Percentiles rank a stretch among this genome's conserved stretches.
These are phyloP conservation scores for Drosophila flavopinicola DNA, from an alignment of 2,888 invertebrate genomes.

Conservation along the genomic window DNA sequence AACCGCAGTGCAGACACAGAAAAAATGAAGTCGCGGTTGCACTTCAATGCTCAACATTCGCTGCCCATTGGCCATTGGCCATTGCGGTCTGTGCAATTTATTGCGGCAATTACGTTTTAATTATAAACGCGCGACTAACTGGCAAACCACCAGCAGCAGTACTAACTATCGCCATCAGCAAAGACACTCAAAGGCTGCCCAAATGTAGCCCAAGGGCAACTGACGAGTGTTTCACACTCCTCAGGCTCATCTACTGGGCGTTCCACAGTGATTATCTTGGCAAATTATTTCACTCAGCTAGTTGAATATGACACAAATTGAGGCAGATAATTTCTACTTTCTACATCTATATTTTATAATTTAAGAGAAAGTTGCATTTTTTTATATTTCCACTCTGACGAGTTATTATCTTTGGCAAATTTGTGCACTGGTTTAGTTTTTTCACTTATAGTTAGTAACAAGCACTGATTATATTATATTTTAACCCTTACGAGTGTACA, in stretches of 20 bases:
- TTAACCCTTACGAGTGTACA: too few relatives aligned
- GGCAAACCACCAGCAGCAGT: constrained; percentile 22
- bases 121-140: constrained; percentile 73
- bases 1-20: constrained; percentile 43
- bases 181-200: too few relatives aligned
- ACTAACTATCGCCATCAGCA: too few relatives aligned
- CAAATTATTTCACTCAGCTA: constrained; percentile 6
- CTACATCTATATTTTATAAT: too few relatives aligned
- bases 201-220: constrained; percentile 11
- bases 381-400: too few relatives aligned
- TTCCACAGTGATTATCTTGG: constrained; percentile 7
- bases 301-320: constrained; percentile 1
- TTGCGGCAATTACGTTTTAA: constrained; percentile 76
- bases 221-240: constrained; percentile 19
- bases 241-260: constrained; percentile 1
- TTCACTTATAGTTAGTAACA: too few relatives aligned
- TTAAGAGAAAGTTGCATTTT: too few relatives aligned
- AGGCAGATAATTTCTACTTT: too few relatives aligned
- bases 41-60: constrained; percentile 31
- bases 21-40: constrained; percentile 22
- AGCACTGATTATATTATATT: too few relatives aligned
- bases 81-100: constrained; percentile 71
- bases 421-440: too few relatives aligned
- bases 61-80: constrained; percentile 50
- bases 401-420: too few relatives aligned